Conservation (phyloP, 2,113 vertebrate genomes). For the Peromyscus leucopus region DNA sequence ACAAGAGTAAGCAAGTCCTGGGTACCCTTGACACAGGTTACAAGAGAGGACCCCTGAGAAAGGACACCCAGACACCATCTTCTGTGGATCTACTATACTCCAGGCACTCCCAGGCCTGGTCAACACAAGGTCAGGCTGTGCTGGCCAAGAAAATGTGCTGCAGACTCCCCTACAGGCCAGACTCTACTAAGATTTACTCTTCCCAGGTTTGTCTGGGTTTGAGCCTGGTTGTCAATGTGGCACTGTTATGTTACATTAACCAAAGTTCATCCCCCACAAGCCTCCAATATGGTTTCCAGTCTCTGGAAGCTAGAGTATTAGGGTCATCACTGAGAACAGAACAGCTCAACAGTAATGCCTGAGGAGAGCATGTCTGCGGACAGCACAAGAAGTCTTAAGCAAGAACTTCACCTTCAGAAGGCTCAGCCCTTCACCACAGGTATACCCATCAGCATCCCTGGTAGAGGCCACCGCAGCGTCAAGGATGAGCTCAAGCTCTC, state of each 20-base stretch:
- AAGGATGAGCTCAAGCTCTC: background rate
- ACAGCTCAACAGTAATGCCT: fast-evolving
- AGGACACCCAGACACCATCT: background rate
- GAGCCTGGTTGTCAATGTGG: background rate
- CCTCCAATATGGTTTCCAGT: background rate
- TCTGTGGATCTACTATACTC: fast-evolving
- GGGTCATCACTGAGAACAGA: background rate
- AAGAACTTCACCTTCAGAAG: background rate
- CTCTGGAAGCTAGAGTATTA: background rate
- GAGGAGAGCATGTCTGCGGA: background rate
- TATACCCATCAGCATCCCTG: fast-evolving
- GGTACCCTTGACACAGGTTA: background rate
- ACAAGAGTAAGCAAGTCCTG: background rate
- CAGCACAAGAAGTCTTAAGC: fast-evolving
- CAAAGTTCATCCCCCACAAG: background rate
- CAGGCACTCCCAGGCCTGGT: no score
- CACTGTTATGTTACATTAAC: background rate
- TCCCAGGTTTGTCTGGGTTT: background rate
- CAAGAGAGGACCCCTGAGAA: background rate
- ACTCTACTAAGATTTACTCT: background rate
- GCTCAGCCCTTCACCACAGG: background rate
- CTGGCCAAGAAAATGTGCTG: no score
- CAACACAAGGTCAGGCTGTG: background rate
- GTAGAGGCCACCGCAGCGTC: background rate
- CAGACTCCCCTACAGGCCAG: background rate